Conservation (phyloP, 2,113 vertebrate species). For the Sylvia atricapilla region DNA sequence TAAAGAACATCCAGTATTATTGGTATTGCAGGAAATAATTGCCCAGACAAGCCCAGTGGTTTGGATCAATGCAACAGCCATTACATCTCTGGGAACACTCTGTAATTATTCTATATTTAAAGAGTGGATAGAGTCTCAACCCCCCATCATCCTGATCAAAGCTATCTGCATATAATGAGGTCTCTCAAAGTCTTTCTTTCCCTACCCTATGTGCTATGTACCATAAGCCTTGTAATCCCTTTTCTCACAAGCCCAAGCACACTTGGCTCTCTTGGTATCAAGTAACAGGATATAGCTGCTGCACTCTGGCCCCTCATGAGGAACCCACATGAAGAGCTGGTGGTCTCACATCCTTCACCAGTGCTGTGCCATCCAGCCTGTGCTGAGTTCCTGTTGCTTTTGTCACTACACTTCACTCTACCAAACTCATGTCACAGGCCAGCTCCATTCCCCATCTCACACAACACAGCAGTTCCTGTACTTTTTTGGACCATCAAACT, state of each 20-base stretch:
- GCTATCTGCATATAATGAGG: neutral
- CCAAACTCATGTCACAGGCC: neutral
- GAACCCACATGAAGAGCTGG: neutral
- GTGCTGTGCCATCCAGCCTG: neutral
- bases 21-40: neutral
- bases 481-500: neutral
- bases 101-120: slow-evolving; percentile 11
- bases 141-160: neutral
- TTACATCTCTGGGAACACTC: neutral
- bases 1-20: neutral
- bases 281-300: neutral
- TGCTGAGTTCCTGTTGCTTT: neutral
- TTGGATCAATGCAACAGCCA: slow-evolving; percentile 14
- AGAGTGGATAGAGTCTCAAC: neutral
- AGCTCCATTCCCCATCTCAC: neutral
- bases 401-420: neutral
- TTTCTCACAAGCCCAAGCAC: neutral
- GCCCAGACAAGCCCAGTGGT: neutral
- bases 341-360: neutral
- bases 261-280: neutral
- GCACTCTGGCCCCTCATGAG: fast-evolving
- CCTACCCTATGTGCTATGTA: neutral
- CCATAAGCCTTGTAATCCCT: neutral
- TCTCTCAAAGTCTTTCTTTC: neutral
- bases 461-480: neutral